Evolutionary conservation across 2,113 vertebrate genomes (phyloP).

Genomic region (Cettia cetti): DNA sequence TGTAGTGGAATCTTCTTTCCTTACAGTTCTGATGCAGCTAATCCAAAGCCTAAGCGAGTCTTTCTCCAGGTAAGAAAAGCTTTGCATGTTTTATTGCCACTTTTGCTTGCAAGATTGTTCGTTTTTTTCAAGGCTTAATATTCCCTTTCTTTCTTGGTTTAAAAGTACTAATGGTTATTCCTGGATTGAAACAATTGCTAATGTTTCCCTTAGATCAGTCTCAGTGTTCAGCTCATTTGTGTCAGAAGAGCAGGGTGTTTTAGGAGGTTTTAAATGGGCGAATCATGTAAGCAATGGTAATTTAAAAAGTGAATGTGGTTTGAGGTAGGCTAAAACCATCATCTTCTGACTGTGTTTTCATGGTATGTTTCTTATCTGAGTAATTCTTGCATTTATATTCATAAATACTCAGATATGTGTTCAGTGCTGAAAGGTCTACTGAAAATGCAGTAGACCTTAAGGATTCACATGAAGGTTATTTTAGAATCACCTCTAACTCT

Average conservation of each 20-base stretch:
- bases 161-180: background rate
- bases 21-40: conserved; percentile 78
- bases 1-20: conserved; percentile 90
- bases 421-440: background rate
- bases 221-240: background rate
- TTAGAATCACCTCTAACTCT: background rate
- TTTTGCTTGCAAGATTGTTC: background rate
- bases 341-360: background rate
- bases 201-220: fast-evolving
- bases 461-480: fast-evolving
- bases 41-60: conserved; percentile 89
- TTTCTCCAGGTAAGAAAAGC: conserved; percentile 86
- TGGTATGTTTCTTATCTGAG: background rate
- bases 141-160: background rate
- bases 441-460: background rate
- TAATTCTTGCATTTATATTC: background rate
- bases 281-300: background rate
- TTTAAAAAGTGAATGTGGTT: background rate
- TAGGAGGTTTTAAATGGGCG: background rate
- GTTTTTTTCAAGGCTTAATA: background rate
- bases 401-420: background rate
- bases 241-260: background rate
- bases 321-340: background rate
- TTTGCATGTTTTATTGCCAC: background rate
- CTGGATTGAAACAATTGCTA: background rate